Evolutionary conservation across 2,797 vertebrate species (phyloP), one percentile per base, ranked within the genome.

Genomic region (Cyclopterus lumpus): DNA sequence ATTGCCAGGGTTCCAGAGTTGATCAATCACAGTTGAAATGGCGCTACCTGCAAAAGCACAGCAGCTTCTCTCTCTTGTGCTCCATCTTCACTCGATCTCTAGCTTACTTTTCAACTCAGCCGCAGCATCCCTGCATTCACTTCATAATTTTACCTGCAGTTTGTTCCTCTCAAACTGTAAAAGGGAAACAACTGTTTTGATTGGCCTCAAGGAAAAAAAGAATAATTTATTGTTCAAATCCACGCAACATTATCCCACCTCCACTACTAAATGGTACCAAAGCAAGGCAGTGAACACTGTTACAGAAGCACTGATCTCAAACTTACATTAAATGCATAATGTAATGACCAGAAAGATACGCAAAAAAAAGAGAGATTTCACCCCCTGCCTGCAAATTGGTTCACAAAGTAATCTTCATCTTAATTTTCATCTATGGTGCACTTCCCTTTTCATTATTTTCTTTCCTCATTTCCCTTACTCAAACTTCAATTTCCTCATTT

Each of bases 401-500:
- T 79, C 67, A 69, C 75, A 82, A 84, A 84, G 77, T 74, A 70
- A 86, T 91, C 63, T 70, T 77, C 63, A 92, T 73, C 65, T 81
- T 80, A 71, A 83, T 82, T 84, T 85, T 66, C 38, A 85, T 86
- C 70, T 65, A 2, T 73, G 67, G 67, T 72, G 9, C 66, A 63
- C 60, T 80, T 88, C 75, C 74, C 60, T 75, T 82, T 85, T 80
- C 59, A 82, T 85, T 84, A 86, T 79, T 86, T 88, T 81, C 70
- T 71, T 76, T 85, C 46, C 75, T 78, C 73, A 83, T 89, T 86
- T 86, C 82, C 78, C 42, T 78, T 74, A 74, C 59, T 75, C 14
- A 4, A 73, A 73, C 75, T 85, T 73, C 79, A 86, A 83, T 90
- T 88, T 92, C 86, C 85, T 85, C 79, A 79, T 88, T 90, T 86